Conservation (phyloP, 2,888 invertebrate species). For the Diarsia mendica region DNA sequence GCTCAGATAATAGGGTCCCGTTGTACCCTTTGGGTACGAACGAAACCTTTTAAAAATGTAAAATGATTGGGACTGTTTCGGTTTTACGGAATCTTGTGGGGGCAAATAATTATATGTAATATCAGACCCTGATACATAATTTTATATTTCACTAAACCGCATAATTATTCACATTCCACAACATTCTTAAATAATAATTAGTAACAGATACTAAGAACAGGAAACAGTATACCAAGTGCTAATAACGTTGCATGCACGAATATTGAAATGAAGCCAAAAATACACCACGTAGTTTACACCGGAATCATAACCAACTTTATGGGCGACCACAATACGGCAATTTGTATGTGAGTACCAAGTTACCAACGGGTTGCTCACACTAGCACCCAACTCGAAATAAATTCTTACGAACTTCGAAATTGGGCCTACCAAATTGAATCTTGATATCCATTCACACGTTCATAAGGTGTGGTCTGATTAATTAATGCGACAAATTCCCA, state of each 20-base stretch:
- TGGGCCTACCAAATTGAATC: slow-evolving; percentile 70
- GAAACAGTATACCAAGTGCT: not conserved
- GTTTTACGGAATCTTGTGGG: not conserved
- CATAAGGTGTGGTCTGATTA: slow-evolving; percentile 77
- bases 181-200: slow-evolving; percentile 17
- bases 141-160: not conserved
- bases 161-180: slow-evolving; percentile 8
- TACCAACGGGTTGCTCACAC: slow-evolving; percentile 18
- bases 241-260: slow-evolving; percentile 18
- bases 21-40: no score
- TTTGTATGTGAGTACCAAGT: slow-evolving; percentile 40
- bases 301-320: slow-evolving; percentile 54
- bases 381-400: slow-evolving; percentile 39
- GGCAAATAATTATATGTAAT: not conserved
- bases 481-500: slow-evolving; percentile 79
- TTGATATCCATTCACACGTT: slow-evolving; percentile 73
- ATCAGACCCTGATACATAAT: not conserved
- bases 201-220: not conserved
- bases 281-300: slow-evolving; percentile 32
- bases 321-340: slow-evolving; percentile 45
- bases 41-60: not conserved
- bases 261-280: slow-evolving; percentile 44
- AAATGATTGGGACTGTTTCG: not conserved
- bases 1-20: no score
- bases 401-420: slow-evolving; percentile 60